Conservation (phyloP, 2,888 invertebrate genomes). For the Vandiemenella viatica region DNA sequence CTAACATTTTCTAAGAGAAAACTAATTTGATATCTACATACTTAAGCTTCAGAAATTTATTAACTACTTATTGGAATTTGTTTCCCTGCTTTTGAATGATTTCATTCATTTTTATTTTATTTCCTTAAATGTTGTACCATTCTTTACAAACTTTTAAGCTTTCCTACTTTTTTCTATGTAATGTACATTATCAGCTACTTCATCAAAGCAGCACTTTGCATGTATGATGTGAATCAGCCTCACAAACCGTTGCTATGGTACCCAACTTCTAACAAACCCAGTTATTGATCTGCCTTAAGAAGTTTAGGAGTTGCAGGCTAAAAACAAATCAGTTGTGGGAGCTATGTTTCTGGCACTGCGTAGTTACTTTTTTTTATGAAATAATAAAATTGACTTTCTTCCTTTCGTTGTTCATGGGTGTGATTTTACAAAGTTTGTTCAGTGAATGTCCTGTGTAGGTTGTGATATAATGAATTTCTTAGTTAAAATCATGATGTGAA, state of each 20-base stretch:
- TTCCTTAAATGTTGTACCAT: not conserved
- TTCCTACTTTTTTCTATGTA: not conserved
- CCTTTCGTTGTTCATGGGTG: no score
- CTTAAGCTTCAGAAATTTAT: not conserved
- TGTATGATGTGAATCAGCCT: not conserved
- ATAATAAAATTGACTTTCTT: no score
- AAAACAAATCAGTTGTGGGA: no score
- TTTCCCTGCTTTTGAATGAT: not conserved
- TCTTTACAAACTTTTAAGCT: not conserved
- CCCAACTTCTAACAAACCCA: no score
- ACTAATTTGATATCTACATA: not conserved
- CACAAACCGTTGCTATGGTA: not conserved
- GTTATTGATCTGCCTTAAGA: no score
- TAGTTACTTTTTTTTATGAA: no score
- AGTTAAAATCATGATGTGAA: no score
- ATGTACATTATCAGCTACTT: not conserved
- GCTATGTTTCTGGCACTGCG: no score
- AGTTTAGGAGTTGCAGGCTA: no score
- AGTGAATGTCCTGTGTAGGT: no score
- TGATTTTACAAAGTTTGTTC: no score
- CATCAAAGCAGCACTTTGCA: not conserved
- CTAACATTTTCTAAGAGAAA: not conserved
- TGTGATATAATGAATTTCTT: no score
- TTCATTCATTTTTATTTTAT: not conserved
- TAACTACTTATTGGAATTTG: not conserved